Evolutionary conservation across 2,113 vertebrate genomes (phyloP).

Genomic region (Pseudolaguvia tuberculata): DNA sequence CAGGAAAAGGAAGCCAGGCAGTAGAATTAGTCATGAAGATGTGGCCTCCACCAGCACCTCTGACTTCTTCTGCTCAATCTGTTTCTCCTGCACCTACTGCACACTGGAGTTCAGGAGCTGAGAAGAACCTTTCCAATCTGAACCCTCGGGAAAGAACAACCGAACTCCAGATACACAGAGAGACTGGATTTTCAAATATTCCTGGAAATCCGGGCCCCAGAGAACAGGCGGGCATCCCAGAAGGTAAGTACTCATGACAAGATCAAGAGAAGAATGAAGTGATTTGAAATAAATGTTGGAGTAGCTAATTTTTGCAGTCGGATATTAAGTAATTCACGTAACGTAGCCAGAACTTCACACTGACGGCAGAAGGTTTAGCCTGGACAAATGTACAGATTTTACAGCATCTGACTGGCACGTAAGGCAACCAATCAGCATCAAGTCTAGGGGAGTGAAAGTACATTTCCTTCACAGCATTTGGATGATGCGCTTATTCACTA

Average conservation of each 20-base stretch:
- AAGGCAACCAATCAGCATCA: too few species aligned
- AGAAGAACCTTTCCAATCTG: slow-evolving; percentile 14
- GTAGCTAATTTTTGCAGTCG: background rate
- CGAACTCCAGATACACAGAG: slow-evolving; percentile 29
- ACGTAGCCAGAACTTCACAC: background rate
- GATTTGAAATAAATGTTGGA: background rate
- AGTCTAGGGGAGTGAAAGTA: too few species aligned
- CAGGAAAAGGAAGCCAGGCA: slow-evolving; percentile 41
- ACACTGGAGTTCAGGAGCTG: slow-evolving; percentile 35
- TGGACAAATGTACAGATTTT: too few species aligned
- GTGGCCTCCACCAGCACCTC: slow-evolving; percentile 70
- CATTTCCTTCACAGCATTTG: too few species aligned
- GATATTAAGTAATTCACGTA: background rate
- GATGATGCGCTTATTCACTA: too few species aligned
- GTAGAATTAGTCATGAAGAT: slow-evolving; percentile 67
- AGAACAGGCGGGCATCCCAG: background rate
- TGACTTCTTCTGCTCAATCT: slow-evolving; percentile 55
- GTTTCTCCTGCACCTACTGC: slow-evolving; percentile 41
- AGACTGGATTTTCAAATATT: slow-evolving; percentile 21
- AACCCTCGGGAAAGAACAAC: slow-evolving; percentile 4
- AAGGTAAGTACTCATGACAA: slow-evolving; percentile 53
- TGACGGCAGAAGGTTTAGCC: too few species aligned
- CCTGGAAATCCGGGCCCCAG: slow-evolving; percentile 21
- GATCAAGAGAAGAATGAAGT: background rate
- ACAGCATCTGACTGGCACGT: too few species aligned